Percentiles rank a stretch among this genome's conserved stretches.
phyloP scores from a whole-genome alignment of 2,888 invertebrate genomes.

The Lasioglossum morio region DNA sequence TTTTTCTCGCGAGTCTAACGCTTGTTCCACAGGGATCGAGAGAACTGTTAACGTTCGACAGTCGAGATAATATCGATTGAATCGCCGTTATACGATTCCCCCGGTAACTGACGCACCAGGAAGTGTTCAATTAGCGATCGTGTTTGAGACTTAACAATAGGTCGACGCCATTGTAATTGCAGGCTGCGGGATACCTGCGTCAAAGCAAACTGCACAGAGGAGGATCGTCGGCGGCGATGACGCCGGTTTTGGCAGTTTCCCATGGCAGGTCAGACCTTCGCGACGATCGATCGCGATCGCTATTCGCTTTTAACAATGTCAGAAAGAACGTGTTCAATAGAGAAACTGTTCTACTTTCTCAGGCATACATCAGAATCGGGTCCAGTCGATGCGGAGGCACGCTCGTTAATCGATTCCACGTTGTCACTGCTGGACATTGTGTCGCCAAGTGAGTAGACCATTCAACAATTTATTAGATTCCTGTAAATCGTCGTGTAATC shows the following conservation, averaged over 20 bases:
- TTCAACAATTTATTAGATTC: background rate
- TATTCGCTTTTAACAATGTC: background rate
- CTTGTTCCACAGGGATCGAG: background rate
- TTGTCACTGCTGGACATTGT: constrained; percentile 97
- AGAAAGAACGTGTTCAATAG: constrained; percentile 26
- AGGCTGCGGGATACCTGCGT: constrained; percentile 95
- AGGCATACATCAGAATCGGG: constrained; percentile 95
- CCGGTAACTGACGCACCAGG: constrained; percentile 37
- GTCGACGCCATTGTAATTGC: constrained; percentile 78
- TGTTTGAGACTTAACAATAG: background rate
- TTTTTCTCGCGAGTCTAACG: background rate
- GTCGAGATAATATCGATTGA: background rate
- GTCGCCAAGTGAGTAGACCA: constrained; percentile 88
- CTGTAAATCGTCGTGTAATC: background rate
- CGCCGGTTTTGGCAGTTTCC: constrained; percentile 97
- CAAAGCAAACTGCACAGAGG: constrained; percentile 94
- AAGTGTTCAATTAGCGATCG: constrained; percentile 18
- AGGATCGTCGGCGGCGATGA: constrained; percentile 97
- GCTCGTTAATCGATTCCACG: constrained; percentile 94
- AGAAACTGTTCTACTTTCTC: constrained; percentile 50
- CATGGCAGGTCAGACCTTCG: constrained; percentile 91
- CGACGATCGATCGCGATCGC: constrained; percentile 1
- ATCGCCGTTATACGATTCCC: background rate
- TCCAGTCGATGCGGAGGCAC: constrained; percentile 98
- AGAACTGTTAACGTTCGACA: background rate